Conservation (phyloP, 2,797 vertebrate genomes). For the Limosa lapponica region DNA sequence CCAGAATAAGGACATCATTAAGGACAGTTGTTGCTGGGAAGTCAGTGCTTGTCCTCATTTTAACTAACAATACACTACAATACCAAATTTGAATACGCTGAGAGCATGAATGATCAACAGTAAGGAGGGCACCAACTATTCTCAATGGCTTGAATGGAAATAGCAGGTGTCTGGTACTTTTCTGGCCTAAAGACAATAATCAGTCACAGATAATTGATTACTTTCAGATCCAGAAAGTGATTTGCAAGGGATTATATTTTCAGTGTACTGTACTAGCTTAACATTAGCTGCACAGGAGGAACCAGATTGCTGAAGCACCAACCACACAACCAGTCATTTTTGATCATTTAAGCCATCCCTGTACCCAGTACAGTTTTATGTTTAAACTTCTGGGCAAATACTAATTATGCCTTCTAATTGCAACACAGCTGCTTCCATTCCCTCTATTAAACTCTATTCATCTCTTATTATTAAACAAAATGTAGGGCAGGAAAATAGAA, state of each 20-base stretch:
- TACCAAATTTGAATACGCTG: constrained; percentile 42
- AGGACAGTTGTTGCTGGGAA: constrained; percentile 6
- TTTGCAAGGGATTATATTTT: constrained; percentile 52
- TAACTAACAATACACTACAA: constrained; percentile 5
- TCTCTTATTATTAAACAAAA: constrained; percentile 46
- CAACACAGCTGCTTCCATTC: constrained; percentile 48
- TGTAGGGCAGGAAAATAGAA: constrained; percentile 6
- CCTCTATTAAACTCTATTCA: constrained; percentile 37
- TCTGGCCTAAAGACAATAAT: constrained; percentile 41
- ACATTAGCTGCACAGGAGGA: constrained; percentile 16
- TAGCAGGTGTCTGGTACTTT: constrained; percentile 50
- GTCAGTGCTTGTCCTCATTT: constrained; percentile 52
- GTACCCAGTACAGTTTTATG: neutral
- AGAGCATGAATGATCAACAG: constrained; percentile 16
- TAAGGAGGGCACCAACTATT: constrained; percentile 19
- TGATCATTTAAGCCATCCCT: neutral
- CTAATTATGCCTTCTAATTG: constrained; percentile 30
- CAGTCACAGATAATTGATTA: constrained; percentile 62
- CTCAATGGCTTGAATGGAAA: constrained; percentile 42
- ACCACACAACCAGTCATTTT: constrained; percentile 8
- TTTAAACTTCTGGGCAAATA: constrained; percentile 41
- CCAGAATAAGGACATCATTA: constrained; percentile 29
- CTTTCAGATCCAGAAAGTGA: constrained; percentile 51
- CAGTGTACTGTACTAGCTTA: neutral
- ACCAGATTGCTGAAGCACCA: neutral